phyloP scores from a whole-genome alignment of 2,888 invertebrate species.

The Rhagophthalmus giganteus region DNA sequence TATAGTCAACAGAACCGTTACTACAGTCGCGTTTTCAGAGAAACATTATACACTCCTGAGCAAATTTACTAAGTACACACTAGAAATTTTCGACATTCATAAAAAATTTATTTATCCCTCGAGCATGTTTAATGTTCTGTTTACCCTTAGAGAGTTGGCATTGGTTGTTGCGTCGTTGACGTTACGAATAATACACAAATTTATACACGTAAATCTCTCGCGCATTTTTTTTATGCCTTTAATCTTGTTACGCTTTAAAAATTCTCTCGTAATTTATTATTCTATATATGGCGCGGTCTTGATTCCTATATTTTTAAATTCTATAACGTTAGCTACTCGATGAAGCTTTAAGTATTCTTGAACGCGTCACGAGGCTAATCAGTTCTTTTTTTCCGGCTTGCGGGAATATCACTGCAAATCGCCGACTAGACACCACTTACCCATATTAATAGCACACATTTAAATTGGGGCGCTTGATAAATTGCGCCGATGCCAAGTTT shows the following conservation, averaged over 20 bases:
- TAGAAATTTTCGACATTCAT: conserved; percentile 25
- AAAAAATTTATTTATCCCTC: conserved; percentile 35
- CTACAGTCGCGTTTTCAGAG: conserved; percentile 25
- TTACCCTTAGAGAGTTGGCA: conserved; percentile 28
- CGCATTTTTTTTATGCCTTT: conserved; percentile 7
- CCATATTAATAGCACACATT: too few relatives aligned
- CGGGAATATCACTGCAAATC: too few relatives aligned
- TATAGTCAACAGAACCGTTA: conserved; percentile 36
- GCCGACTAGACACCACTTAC: too few relatives aligned
- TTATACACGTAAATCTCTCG: conserved; percentile 12
- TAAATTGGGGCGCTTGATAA: too few relatives aligned
- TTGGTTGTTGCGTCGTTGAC: conserved; percentile 21
- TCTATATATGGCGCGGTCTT: too few relatives aligned
- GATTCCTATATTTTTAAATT: too few relatives aligned
- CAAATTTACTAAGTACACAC: conserved; percentile 34
- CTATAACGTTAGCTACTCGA: too few relatives aligned
- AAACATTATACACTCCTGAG: conserved; percentile 28
- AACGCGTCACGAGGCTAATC: too few relatives aligned
- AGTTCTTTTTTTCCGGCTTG: too few relatives aligned
- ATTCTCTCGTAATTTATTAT: too few relatives aligned
- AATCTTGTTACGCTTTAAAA: conserved; percentile 2
- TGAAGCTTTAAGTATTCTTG: too few relatives aligned
- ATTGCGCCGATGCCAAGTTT: too few relatives aligned
- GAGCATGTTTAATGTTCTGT: conserved; percentile 35
- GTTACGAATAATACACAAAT: conserved; percentile 21